phyloP scores from a whole-genome alignment of 2,797 vertebrate species.

The Percopsis omiscomaycus region DNA sequence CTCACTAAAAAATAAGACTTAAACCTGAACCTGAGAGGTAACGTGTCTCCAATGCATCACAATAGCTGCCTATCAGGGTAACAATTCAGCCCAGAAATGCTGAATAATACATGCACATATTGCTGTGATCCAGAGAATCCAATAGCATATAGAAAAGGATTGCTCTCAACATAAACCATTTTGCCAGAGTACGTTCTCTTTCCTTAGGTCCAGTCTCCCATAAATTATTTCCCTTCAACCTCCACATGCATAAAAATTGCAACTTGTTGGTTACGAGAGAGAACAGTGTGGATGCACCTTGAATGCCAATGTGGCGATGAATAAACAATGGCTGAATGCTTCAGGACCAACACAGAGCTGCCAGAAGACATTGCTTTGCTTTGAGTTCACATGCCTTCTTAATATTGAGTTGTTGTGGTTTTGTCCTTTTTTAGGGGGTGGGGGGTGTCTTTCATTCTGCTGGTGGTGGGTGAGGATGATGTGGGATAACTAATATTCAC shows the following conservation, averaged over 20 bases:
- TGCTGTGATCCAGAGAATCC: constrained; percentile 64
- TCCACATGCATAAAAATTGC: constrained; percentile 80
- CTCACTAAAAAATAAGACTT: constrained; percentile 65
- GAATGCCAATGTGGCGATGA: constrained; percentile 79
- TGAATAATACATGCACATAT: constrained; percentile 76
- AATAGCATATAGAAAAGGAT: constrained; percentile 69
- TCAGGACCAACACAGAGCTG: constrained; percentile 70
- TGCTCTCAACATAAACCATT: constrained; percentile 70
- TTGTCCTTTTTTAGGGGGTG: constrained; percentile 67
- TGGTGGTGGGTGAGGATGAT: constrained; percentile 22
- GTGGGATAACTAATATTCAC: constrained; percentile 48
- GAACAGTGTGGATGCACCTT: constrained; percentile 72
- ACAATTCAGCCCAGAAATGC: constrained; percentile 58
- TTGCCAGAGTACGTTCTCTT: constrained; percentile 61
- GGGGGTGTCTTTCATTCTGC: constrained; percentile 44
- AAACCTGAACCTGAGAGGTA: constrained; percentile 64
- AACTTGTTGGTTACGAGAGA: constrained; percentile 79
- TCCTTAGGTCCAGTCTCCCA: constrained; percentile 68
- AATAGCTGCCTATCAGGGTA: constrained; percentile 56
- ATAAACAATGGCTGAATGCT: constrained; percentile 76
- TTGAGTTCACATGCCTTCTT: constrained; percentile 62
- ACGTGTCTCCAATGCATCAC: constrained; percentile 65
- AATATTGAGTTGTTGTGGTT: constrained; percentile 67
- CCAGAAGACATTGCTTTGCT: constrained; percentile 68
- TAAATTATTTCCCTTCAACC: constrained; percentile 79